Conservation (phyloP, 2,797 vertebrate genomes). For the Halcyon leucocephala region DNA sequence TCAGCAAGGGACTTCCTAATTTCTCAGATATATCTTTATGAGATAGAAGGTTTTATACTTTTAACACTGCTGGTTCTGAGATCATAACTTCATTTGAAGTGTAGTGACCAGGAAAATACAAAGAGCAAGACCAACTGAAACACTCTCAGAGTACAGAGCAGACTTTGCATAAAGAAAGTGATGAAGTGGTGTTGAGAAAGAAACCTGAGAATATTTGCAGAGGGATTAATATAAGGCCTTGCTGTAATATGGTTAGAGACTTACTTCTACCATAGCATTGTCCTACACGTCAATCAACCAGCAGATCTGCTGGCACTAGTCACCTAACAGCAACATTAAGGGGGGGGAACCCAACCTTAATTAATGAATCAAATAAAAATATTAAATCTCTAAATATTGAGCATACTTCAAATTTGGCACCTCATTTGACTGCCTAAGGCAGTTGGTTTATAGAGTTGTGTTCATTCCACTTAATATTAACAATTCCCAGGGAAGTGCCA, state of each 20-base stretch:
- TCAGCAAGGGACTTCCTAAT: neutral
- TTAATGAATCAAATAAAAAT: neutral
- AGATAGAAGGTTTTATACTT: neutral
- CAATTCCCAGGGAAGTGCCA: constrained; percentile 17
- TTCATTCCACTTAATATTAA: constrained; percentile 44
- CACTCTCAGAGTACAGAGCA: neutral
- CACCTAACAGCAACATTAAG: neutral
- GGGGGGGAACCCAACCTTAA: neutral
- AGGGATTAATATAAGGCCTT: neutral
- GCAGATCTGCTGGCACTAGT: neutral
- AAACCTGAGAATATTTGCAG: constrained; percentile 10
- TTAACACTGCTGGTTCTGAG: neutral
- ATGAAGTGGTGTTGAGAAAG: constrained; percentile 17
- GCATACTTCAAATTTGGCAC: neutral
- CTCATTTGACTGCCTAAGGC: constrained; percentile 4
- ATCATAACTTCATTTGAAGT: neutral
- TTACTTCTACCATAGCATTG: neutral
- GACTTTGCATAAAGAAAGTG: neutral
- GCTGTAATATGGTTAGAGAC: neutral
- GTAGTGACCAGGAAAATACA: neutral
- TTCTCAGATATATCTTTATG: neutral
- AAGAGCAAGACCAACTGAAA: neutral
- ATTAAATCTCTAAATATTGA: neutral
- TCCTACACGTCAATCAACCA: neutral
- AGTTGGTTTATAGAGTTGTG: constrained; percentile 13